A percentile compares a stretch with the other conserved stretches of the same genome.
phyloP scores from a whole-genome alignment of 2,888 invertebrate genomes.

The Dioctria rufipes region DNA sequence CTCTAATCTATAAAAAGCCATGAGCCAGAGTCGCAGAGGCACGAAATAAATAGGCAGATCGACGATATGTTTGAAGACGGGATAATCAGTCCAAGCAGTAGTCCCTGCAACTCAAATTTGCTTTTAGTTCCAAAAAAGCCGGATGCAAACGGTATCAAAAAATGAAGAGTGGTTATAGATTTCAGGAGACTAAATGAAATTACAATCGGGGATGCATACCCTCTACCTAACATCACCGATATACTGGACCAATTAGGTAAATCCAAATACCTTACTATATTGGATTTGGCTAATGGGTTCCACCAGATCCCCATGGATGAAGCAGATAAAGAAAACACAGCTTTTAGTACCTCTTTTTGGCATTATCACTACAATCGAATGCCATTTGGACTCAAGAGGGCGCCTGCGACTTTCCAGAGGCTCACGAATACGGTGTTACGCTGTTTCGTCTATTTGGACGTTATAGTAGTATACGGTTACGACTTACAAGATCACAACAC shows the following conservation, averaged over 20 bases:
- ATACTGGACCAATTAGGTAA: background rate
- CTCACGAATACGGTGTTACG: background rate
- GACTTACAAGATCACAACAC: background rate
- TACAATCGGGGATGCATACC: background rate
- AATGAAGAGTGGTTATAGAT: slow-evolving; percentile 5
- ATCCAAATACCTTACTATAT: background rate
- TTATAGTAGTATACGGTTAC: background rate
- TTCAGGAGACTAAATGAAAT: background rate
- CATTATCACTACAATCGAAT: background rate
- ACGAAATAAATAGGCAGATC: background rate
- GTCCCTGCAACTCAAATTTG: background rate
- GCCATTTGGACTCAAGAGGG: background rate
- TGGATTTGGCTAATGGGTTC: background rate
- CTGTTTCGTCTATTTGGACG: background rate
- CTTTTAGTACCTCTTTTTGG: background rate
- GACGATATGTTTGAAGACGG: background rate
- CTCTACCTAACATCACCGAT: background rate
- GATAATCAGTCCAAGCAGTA: background rate
- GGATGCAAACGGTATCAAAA: background rate
- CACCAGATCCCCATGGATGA: background rate
- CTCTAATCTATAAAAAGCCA: background rate
- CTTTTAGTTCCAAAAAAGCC: background rate
- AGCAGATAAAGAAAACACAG: background rate
- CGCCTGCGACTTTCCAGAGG: background rate
- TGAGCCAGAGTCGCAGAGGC: background rate